These are phyloP conservation scores for Eulemur coronatus DNA, from an alignment of 2,797 vertebrate species.

Conservation along the genomic window DNA sequence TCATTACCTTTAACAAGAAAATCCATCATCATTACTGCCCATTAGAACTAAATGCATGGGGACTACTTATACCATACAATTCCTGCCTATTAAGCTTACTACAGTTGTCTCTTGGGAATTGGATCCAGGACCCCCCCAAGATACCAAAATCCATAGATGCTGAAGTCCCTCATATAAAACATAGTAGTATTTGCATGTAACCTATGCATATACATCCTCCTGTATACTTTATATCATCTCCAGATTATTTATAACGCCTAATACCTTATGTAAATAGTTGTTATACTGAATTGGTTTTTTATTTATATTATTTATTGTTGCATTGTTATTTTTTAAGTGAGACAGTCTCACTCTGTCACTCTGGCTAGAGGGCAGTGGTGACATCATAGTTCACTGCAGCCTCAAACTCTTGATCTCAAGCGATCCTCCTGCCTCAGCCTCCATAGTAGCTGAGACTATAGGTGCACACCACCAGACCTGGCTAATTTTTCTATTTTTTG, in stretches of 20 bases:
- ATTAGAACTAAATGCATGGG: conserved; percentile 39
- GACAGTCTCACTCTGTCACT: background rate
- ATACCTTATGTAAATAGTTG: background rate
- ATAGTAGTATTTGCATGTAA: background rate
- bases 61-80: background rate
- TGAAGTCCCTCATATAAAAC: background rate
- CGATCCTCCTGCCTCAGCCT: background rate
- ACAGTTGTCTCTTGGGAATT: background rate
- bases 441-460: background rate
- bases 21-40: conserved; percentile 26
- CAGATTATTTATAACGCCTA: background rate
- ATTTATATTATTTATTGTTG: background rate
- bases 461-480: background rate
- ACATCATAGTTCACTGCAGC: background rate
- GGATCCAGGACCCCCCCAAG: background rate
- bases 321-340: background rate
- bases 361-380: background rate
- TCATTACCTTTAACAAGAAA: conserved; percentile 69
- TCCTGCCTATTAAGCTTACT: conserved; percentile 31
- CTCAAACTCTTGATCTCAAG: background rate
- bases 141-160: background rate
- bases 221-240: background rate
- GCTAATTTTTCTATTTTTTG: background rate
- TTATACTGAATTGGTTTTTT: background rate
- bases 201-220: background rate